Base-by-base conservation (phyloP, 2,888 invertebrate species). In the Latheticus oryzae region DNA sequence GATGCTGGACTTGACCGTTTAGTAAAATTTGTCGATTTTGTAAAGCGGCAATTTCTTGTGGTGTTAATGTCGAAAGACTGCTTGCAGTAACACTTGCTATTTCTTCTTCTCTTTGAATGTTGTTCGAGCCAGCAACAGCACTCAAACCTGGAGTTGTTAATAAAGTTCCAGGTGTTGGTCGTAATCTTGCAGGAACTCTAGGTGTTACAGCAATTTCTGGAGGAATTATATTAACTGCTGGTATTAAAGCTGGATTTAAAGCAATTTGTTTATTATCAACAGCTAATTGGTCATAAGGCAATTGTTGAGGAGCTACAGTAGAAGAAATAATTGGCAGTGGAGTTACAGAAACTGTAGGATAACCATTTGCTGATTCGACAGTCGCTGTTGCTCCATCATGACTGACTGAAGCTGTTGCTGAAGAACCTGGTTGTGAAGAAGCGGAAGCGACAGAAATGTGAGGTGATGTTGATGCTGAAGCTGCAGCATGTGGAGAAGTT, bases 151-250 rank as follows among this genome's bases (percentile, higher is more conserved):
- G 19, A 28, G 52, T 52, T 19, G 43, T 50, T 0, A 33, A 16
- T 21, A 47, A 15, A 11, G 33, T 23, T n/a, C 35, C 47, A 5
- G 47, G 35, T 8, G 33, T 47, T 9, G 47, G 33, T 2, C 47
- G 1, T 23, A 47, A 19, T 3, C 16, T 5, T 16, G 12, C 28
- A 5, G 54, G 43, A 40, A 50, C 47, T 35, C 17, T 57, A 9
- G 62, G 43, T 4, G 53, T 45, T 35, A 58, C 53, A 19, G 60
- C 42, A 11, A 64, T 62, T 48, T 64, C 65, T 12, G 64, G 64
- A n/a, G 63, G 64, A 50, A 65, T 47, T n/a, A 64, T 62, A 30
- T 65, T 64, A 16, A 32, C 40, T 2, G 42, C 16, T 1, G 65
- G 62, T 21, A 63, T 61, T 13, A 51, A 30, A 1, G 48, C 16